Evolutionary conservation across 2,797 vertebrate species (phyloP).

Genomic region (Cephalopachus bancanus): DNA sequence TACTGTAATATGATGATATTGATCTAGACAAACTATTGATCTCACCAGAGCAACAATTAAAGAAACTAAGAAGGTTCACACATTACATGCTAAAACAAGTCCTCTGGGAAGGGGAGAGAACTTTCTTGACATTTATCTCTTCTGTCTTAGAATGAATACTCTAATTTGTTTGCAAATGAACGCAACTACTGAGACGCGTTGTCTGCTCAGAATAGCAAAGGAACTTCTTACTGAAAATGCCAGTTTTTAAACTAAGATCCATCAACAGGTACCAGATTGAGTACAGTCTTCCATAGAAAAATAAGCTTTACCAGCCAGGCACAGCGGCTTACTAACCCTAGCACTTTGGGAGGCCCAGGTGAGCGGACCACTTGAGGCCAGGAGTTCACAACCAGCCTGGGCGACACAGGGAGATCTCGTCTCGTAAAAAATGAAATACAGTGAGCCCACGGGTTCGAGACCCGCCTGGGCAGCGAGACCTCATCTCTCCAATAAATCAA

Average conservation of each 20-base stretch:
- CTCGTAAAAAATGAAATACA: too few species aligned
- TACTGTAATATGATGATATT: background rate
- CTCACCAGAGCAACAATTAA: background rate
- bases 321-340: too few species aligned
- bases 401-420: too few species aligned
- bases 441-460: too few species aligned
- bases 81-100: fast-evolving
- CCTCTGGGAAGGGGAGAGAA: background rate
- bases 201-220: background rate
- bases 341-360: too few species aligned
- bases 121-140: background rate
- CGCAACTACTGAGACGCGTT: background rate
- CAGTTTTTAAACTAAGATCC: background rate
- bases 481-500: too few species aligned
- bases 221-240: background rate
- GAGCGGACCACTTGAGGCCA: too few species aligned
- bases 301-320: background rate
- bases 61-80: background rate
- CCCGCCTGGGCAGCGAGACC: too few species aligned
- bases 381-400: too few species aligned
- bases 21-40: background rate
- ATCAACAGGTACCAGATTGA: background rate
- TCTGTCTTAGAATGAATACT: background rate
- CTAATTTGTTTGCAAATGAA: background rate
- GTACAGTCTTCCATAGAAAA: background rate